Evolutionary conservation across 1,140 invertebrate genomes (phyloP).

Genomic region (Procambarus virginalis): DNA sequence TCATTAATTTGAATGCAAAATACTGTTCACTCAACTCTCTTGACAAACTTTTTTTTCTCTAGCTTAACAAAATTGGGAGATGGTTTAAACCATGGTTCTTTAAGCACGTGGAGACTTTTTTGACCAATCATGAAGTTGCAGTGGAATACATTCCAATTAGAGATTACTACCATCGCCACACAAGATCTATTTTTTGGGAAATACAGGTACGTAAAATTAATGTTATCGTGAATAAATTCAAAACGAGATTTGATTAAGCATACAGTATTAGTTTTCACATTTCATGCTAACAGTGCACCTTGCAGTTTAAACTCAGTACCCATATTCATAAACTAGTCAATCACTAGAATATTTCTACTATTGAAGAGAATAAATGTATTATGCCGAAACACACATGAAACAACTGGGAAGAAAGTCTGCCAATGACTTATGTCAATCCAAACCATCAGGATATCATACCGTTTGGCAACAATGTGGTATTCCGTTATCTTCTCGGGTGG

Average conservation of each 20-base stretch:
- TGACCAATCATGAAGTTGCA: conserved; percentile 74
- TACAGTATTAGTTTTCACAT: too few relatives aligned
- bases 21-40: too few relatives aligned
- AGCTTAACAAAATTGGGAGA: conserved; percentile 83
- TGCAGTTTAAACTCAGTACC: too few relatives aligned
- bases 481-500: conserved; percentile 86
- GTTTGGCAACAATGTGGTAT: conserved; percentile 86
- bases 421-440: neutral
- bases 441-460: conserved; percentile 84
- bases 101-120: conserved; percentile 81
- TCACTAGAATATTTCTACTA: too few relatives aligned
- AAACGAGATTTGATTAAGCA: too few relatives aligned
- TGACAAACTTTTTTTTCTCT: conserved; percentile 48
- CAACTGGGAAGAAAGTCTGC: too few relatives aligned
- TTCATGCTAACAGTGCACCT: too few relatives aligned
- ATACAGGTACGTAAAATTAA: conserved; percentile 78
- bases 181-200: conserved; percentile 88
- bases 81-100: conserved; percentile 92
- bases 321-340: too few relatives aligned
- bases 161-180: conserved; percentile 89
- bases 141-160: conserved; percentile 85
- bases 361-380: too few relatives aligned
- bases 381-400: too few relatives aligned
- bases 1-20: too few relatives aligned
- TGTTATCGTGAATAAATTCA: too few relatives aligned